Conservation (phyloP, 2,888 invertebrate species). For the Orthonevra nobilis region DNA sequence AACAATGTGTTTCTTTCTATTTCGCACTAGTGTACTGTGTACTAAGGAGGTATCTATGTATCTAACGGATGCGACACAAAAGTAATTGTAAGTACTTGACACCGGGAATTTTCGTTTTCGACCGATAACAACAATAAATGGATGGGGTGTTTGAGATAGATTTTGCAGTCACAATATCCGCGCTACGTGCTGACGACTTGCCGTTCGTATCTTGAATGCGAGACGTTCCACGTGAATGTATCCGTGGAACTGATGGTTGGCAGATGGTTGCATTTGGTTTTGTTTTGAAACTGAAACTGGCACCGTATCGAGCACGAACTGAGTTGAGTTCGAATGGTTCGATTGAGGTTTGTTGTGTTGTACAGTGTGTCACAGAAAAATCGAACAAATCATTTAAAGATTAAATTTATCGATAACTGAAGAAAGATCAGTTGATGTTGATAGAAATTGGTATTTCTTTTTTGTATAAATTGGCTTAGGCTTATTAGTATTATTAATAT, state of each 20-base stretch:
- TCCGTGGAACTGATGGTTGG: conserved; percentile 33
- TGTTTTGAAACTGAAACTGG: conserved; percentile 30
- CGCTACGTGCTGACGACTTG: conserved; percentile 35
- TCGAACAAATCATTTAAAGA: no score
- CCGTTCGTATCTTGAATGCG: conserved; percentile 49
- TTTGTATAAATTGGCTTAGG: no score
- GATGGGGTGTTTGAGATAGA: conserved; percentile 1
- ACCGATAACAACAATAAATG: conserved; percentile 33
- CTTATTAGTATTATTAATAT: no score
- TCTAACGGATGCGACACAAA: conserved; percentile 47
- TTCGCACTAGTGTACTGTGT: conserved; percentile 30
- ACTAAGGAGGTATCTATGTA: no score
- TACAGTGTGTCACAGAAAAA: conserved; percentile 34
- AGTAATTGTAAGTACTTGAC: conserved; percentile 20
- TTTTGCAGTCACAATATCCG: conserved; percentile 32
- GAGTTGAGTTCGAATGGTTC: conserved; percentile 11
- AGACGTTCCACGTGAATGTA: conserved; percentile 48
- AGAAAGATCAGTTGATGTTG: no score
- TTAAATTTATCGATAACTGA: no score
- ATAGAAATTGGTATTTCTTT: no score
- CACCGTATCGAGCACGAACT: conserved; percentile 12
- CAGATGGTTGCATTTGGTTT: conserved; percentile 47
- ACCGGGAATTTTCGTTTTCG: conserved; percentile 60
- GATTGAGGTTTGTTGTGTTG: neutral
- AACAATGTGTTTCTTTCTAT: conserved; percentile 53